Evolutionary conservation across 2,113 vertebrate genomes (phyloP).

Genomic region (Acrocephalus kingi): DNA sequence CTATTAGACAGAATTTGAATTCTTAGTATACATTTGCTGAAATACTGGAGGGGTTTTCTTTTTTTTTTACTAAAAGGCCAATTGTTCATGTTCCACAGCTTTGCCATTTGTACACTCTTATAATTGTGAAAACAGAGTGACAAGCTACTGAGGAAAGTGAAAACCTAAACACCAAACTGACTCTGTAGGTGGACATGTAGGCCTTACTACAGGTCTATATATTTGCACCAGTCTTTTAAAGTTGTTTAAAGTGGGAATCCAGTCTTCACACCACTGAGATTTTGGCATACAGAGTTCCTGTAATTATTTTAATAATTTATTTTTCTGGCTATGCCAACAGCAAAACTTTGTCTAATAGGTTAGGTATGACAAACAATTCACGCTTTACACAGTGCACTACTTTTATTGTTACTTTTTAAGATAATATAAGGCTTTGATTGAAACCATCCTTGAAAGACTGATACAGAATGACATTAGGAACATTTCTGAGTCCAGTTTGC

Average conservation of each 20-base stretch:
- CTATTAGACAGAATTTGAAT: background rate
- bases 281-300: background rate
- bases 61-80: background rate
- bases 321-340: background rate
- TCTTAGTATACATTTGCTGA: background rate
- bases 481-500: background rate
- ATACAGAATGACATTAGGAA: background rate
- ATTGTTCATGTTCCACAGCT: background rate
- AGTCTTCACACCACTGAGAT: background rate
- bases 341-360: background rate
- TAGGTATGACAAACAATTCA: background rate
- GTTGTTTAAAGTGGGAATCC: background rate
- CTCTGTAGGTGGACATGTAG: background rate
- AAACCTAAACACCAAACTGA: background rate
- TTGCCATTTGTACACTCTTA: rapidly evolving
- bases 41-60: background rate
- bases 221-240: background rate
- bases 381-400: background rate
- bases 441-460: background rate
- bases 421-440: background rate
- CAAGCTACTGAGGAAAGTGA: background rate
- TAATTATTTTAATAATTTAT: background rate
- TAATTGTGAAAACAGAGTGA: background rate
- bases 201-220: background rate
- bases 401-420: background rate